Evolutionary conservation across 2,113 vertebrate genomes (phyloP), one percentile per base, ranked within the genome.

Genomic region (Onychostruthus taczanowskii): DNA sequence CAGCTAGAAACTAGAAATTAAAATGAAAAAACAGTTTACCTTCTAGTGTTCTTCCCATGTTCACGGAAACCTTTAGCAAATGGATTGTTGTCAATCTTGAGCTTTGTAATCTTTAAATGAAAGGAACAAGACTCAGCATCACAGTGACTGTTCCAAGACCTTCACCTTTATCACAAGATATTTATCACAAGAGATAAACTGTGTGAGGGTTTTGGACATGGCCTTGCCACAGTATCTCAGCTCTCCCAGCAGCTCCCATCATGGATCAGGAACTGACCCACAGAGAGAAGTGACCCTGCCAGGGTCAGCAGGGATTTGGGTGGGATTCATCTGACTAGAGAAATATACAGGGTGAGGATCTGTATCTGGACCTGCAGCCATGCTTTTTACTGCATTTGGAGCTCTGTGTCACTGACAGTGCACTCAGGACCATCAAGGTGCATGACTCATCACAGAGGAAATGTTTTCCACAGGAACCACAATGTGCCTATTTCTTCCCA

Each of bases 61-160:
- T 99, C 99, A 8, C 99, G 95, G 97, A 99, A 99, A 58, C 99
- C 99, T 97, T 99, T 99, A 15, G 99, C 99, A 89, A 99, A 99
- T 0, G 99, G 99, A 86, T 99, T 99, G 97, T 99, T 98, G 94
- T 99, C 98, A 33, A 99, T 99, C 97, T 99, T 99, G 89, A 99
- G 97, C 89, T 98, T 99, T 37, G 99, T 99, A 63, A 99, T 98
- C 99, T 97, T 99, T 94, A 43, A 95, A 81, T 16, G 39, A 53
- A 84, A 95, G 76, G 63, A 73, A 66, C 28, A 68, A 76, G 33
- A 61, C 39, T 90, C 56, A 78, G 53, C 35, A 56, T 49, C 50
- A 50, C 6, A 23, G 39, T 41, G 55, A 78, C 53, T 47, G 12
- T 78, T 80, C 63, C 81, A 74, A 89, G 52, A 74, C 31, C 39